Conservation (phyloP, 1,140 invertebrate species). For the Drosophila bifasciata region DNA sequence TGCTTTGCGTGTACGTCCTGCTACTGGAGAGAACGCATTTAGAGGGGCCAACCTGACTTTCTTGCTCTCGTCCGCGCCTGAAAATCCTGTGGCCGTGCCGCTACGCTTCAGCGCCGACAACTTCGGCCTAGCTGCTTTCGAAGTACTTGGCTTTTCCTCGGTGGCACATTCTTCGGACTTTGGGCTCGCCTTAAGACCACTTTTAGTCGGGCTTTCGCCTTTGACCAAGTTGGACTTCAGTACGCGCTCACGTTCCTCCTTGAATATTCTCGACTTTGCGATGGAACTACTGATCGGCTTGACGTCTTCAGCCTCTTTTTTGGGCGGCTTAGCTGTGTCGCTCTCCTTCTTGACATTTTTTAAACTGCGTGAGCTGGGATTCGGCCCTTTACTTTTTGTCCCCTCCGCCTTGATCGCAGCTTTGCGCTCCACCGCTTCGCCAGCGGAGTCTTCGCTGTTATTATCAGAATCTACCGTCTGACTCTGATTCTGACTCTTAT, state of each 20-base stretch:
- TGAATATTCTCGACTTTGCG: constrained; percentile 9
- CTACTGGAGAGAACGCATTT: constrained; percentile 41
- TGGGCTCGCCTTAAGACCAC: too few relatives aligned
- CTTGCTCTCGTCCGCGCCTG: constrained; percentile 20
- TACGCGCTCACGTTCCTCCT: not conserved
- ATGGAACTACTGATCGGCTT: not conserved
- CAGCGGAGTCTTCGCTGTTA: constrained; percentile 19
- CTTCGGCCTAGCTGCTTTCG: constrained; percentile 38
- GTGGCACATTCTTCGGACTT: not conserved
- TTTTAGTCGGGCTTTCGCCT: not conserved
- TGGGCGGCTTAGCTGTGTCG: constrained; percentile 2
- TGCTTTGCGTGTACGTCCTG: constrained; percentile 61
- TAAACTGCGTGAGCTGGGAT: not conserved
- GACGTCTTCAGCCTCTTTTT: constrained; percentile 3
- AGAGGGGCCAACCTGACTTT: constrained; percentile 15
- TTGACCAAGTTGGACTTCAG: constrained; percentile 4
- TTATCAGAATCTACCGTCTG: constrained; percentile 47
- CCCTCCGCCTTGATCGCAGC: constrained; percentile 7
- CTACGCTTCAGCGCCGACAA: constrained; percentile 41
- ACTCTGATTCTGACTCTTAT: constrained; percentile 59
- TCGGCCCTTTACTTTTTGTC: constrained; percentile 4
- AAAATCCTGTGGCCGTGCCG: constrained; percentile 1
- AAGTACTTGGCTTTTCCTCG: constrained; percentile 45
- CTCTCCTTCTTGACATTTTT: constrained; percentile 15
- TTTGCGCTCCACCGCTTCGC: constrained; percentile 52